Evolutionary conservation across 2,113 vertebrate species (phyloP), one percentile per base, ranked within the genome.

Genomic region (Spea multiplicata): DNA sequence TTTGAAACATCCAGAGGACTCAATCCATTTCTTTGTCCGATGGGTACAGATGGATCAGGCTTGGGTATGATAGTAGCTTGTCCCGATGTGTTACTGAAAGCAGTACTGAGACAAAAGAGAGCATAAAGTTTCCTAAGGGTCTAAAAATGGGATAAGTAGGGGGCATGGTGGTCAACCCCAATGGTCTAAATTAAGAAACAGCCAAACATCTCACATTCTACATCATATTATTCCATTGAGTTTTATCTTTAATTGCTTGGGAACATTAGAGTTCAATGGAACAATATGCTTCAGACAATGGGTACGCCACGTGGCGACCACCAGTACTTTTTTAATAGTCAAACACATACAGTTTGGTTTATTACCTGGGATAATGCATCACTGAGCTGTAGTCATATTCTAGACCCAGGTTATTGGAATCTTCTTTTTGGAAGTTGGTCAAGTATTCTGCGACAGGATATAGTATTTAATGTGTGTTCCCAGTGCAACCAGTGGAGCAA

Each of bases 341-440:
- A 30, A 30, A 30, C 30, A 30, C 30, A 30, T 30, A 30, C 2
- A 30, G 30, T 30, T 30, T 30, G 30, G 30, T 30, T 30, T 30
- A 30, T 77, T 78, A 81, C 80, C 44, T 59, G 81, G 91, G 91
- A 75, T 92, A 93, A 85, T 93, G 92, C 92, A 93, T 91, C 67
- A 93, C 86, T 30, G 92, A 93, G 72, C 47, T 81, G 78, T 92
- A 93, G 81, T 93, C 92, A 83, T 93, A 93, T 3, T 13, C 52
- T 8, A 69, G 5, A 7, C 66, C 75, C 52, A 69, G n/a, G 7
- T 76, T 76, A 12, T 69, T 69, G 5, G 52, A 59, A 8, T 13
- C 1, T 44, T 8, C 2, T 59, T 48, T 57, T 6, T 6, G 4
- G 30, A 76, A 76, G n/a, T 69, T 69, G 3, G 2, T 6, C 14